phyloP scores from a whole-genome alignment of 2,113 vertebrate genomes.

The Todiramphus saurophagus region DNA sequence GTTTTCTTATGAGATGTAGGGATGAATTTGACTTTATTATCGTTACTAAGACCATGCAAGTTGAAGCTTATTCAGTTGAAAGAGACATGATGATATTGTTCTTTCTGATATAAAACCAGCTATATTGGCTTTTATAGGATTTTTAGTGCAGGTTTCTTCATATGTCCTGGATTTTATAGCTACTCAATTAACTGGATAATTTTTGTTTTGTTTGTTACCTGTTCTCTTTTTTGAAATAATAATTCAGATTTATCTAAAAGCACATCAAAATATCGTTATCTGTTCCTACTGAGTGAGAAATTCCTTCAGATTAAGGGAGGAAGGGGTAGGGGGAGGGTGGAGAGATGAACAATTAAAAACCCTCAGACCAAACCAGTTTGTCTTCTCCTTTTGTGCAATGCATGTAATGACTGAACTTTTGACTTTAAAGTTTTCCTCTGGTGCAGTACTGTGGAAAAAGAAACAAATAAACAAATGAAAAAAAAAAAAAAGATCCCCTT shows the following conservation, averaged over 20 bases:
- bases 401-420: slow-evolving; percentile 43
- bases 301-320: background rate
- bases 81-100: slow-evolving; percentile 15
- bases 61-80: slow-evolving; percentile 41
- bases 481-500: background rate
- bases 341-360: slow-evolving; percentile 6
- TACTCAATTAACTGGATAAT: background rate
- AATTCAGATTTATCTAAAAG: background rate
- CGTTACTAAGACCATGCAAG: background rate
- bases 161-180: slow-evolving; percentile 34
- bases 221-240: background rate
- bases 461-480: slow-evolving; percentile 33
- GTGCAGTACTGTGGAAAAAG: background rate
- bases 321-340: background rate
- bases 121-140: slow-evolving; percentile 12
- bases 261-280: background rate
- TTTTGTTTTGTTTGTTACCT: background rate
- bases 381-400: background rate
- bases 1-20: slow-evolving; percentile 13
- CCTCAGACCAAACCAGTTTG: background rate
- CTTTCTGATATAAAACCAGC: background rate
- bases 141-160: slow-evolving; percentile 40
- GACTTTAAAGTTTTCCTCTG: background rate
- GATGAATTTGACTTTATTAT: slow-evolving; percentile 39
- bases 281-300: background rate